A percentile compares a stretch with the other conserved stretches of the same genome.
phyloP scores from a whole-genome alignment of 2,113 vertebrate genomes.

The Catagonus wagneri region DNA sequence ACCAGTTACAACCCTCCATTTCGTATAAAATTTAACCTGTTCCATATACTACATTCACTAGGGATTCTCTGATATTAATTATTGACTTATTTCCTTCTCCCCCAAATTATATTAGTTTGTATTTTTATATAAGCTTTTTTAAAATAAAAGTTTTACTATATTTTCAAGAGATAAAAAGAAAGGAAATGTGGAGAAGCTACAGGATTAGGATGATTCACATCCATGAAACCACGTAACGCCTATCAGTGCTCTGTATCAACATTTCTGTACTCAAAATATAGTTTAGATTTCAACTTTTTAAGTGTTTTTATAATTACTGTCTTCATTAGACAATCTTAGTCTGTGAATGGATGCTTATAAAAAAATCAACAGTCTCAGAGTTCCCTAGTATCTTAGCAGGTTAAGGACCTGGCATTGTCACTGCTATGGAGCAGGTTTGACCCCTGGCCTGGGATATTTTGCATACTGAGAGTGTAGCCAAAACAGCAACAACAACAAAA shows the following conservation, averaged over 20 bases:
- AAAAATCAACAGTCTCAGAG: not conserved
- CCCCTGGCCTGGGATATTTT: no score
- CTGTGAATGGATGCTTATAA: not conserved
- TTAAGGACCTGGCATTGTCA: no score
- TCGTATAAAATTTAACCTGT: slow-evolving; percentile 29
- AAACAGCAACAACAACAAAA: no score
- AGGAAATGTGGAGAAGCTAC: not conserved
- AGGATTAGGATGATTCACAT: not conserved
- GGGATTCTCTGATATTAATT: not conserved
- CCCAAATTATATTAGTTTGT: not conserved
- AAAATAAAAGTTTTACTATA: not conserved
- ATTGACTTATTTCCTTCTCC: slow-evolving; percentile 35
- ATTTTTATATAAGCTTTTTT: not conserved
- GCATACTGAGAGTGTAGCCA: no score
- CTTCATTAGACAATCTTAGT: slow-evolving; percentile 11
- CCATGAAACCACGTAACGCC: not conserved
- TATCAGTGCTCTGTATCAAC: not conserved
- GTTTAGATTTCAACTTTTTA: slow-evolving; percentile 3
- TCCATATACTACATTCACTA: not conserved
- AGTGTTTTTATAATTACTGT: not conserved
- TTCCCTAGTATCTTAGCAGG: no score
- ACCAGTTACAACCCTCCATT: not conserved
- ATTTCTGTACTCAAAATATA: slow-evolving; percentile 31
- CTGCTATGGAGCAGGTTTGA: no score
- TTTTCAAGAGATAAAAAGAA: slow-evolving; percentile 3